Conservation (phyloP, 2,888 invertebrate species). For the Lithophane leautieri region DNA sequence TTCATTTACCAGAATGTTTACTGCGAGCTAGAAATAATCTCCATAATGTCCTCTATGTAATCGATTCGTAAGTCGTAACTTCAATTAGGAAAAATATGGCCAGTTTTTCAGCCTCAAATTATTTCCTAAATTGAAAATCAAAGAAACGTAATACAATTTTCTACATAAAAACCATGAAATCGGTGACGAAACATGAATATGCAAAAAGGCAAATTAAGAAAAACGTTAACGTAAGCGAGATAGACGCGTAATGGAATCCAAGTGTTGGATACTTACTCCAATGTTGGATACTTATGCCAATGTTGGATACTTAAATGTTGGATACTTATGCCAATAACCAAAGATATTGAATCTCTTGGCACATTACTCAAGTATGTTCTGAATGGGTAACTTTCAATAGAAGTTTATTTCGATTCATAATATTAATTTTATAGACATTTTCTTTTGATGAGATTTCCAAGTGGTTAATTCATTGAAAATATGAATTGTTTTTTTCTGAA, state of each 20-base stretch:
- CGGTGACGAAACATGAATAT: not conserved
- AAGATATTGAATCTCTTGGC: conserved; percentile 54
- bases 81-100: not conserved
- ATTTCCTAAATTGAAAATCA: not conserved
- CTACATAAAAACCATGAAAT: conserved; percentile 8
- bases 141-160: conserved; percentile 2
- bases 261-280: conserved; percentile 42
- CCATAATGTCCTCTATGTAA: too few relatives aligned
- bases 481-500: conserved; percentile 4
- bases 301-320: conserved; percentile 18
- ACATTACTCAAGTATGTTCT: conserved; percentile 41
- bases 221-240: conserved; percentile 18
- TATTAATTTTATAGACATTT: conserved; percentile 42
- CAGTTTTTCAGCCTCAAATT: not conserved
- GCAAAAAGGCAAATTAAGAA: conserved; percentile 35
- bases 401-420: conserved; percentile 44
- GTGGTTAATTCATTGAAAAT: conserved; percentile 23
- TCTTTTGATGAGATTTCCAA: conserved; percentile 31
- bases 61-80: not conserved
- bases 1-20: not conserved
- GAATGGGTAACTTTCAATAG: conserved; percentile 46
- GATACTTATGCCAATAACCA: conserved; percentile 50
- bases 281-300: conserved; percentile 45
- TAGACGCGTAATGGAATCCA: conserved; percentile 27
- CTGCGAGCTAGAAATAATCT: not conserved